Conservation (phyloP, 2,797 vertebrate species). For the Zenarchopterus dispar region DNA sequence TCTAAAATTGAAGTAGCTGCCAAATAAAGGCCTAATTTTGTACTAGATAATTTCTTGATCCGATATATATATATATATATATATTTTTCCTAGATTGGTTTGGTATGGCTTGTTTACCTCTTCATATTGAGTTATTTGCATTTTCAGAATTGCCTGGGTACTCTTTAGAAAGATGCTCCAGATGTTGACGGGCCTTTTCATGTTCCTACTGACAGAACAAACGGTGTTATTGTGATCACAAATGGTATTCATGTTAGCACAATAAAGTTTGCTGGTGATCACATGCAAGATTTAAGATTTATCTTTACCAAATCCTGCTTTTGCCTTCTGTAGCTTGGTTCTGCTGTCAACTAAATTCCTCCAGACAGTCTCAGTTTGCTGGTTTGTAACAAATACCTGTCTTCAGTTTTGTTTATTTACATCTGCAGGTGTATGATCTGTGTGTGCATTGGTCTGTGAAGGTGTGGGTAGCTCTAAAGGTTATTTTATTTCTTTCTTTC, state of each 20-base stretch:
- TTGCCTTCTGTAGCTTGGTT: constrained; percentile 24
- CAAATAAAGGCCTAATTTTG: constrained; percentile 61
- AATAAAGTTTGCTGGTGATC: not conserved
- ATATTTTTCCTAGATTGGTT: constrained; percentile 7
- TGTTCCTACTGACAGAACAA: constrained; percentile 3
- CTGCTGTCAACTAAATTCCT: constrained; percentile 34
- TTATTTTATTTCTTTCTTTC: constrained; percentile 40
- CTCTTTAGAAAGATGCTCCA: not conserved
- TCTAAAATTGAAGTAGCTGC: constrained; percentile 69
- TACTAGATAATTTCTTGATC: constrained; percentile 21
- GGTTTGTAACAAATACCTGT: constrained; percentile 13
- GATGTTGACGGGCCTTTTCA: constrained; percentile 6
- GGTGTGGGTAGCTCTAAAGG: not conserved
- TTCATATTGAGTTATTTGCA: not conserved
- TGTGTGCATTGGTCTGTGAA: constrained; percentile 4
- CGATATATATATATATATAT: not conserved
- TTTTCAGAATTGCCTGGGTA: constrained; percentile 3
- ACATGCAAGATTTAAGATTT: constrained; percentile 7
- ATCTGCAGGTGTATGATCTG: constrained; percentile 43
- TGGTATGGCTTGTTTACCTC: constrained; percentile 4
- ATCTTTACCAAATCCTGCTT: constrained; percentile 39
- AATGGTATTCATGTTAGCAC: not conserved
- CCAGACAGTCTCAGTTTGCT: constrained; percentile 38
- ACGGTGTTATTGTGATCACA: not conserved
- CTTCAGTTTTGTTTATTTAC: constrained; percentile 9